Evolutionary conservation across 1,140 invertebrate species (phyloP), one percentile per base, ranked within the genome.

Genomic region (Sycophaga agraensis): DNA sequence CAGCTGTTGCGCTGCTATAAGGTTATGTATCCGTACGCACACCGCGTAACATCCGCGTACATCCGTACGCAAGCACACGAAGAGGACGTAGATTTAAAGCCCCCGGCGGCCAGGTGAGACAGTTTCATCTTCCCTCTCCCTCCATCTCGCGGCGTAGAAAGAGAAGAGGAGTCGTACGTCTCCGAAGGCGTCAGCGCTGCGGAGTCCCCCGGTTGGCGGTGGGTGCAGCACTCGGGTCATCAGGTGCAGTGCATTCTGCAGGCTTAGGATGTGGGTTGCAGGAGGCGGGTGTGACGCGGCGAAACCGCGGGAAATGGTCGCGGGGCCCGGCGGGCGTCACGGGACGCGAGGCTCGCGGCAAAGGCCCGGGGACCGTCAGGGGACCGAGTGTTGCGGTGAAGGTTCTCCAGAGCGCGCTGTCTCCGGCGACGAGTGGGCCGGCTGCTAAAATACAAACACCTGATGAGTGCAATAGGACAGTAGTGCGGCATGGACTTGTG

Each of bases 401-500:
- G 21, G 57, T 51, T 16, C 46, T 35, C 19, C 2, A 22, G 57
- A 35, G 17, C 24, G 12, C 48, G 57, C 56, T 31, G 22, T n/a
- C 50, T 39, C 21, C 2, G 50, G 19, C 19, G 16, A 1, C 4
- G 21, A 26, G 11, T 39, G 12, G 45, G 35, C 22, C 56, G 42
- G 56, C 35, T 28, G 56, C 45, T 39, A 43, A 39, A 35, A 60
- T 24, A 60, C 58, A 60, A 60, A 60, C 58, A 60, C 58, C 58
- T 53, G 58, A 60, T 24, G 42, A 39, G 21, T 60, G 49, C 46
- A 53, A 53, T 53, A 17, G 34, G 6, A 35, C 48, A 35, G 39
- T 53, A 60, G 58, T 60, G 58, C 58, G 39, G 49, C 49, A 53
- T 60, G 39, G 49, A 53, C 57, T 59, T 51, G 57, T 40, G 57